Conservation (phyloP, 1,140 invertebrate genomes). For the Platorchestia sp. region DNA sequence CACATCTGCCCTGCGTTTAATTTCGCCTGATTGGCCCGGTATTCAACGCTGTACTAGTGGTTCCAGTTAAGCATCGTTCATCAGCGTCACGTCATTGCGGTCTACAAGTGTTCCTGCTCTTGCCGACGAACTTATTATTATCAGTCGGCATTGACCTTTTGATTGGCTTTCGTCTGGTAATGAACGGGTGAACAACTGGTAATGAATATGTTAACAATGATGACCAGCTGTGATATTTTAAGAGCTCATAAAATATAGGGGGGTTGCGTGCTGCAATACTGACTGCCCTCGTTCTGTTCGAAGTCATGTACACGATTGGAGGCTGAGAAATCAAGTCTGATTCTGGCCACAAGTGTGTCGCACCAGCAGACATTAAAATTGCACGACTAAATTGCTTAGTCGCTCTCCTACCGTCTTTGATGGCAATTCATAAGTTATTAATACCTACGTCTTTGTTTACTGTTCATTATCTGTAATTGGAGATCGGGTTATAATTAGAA, state of each 20-base stretch:
- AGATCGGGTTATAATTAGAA: not conserved
- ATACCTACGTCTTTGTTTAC: not conserved
- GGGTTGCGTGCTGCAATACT: not conserved
- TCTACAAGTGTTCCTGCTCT: not conserved
- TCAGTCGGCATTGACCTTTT: not conserved
- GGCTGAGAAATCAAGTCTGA: not conserved
- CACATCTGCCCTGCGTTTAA: not conserved
- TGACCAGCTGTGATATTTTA: not conserved
- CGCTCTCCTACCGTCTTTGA: not conserved
- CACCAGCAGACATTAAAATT: not conserved
- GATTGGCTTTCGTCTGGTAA: not conserved
- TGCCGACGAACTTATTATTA: not conserved
- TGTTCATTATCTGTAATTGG: not conserved
- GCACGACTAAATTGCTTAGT: not conserved
- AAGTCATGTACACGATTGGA: not conserved
- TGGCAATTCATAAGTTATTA: not conserved
- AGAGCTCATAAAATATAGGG: not conserved
- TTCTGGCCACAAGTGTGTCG: not conserved
- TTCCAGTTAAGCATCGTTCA: not conserved
- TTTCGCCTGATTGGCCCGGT: not conserved
- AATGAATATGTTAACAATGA: not conserved
- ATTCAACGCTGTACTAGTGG: not conserved
- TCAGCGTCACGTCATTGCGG: not conserved
- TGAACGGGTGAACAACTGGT: not conserved
- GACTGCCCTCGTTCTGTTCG: not conserved